These are phyloP conservation scores for Morone saxatilis DNA, from an alignment of 2,113 vertebrate genomes.

Conservation along the genomic window DNA sequence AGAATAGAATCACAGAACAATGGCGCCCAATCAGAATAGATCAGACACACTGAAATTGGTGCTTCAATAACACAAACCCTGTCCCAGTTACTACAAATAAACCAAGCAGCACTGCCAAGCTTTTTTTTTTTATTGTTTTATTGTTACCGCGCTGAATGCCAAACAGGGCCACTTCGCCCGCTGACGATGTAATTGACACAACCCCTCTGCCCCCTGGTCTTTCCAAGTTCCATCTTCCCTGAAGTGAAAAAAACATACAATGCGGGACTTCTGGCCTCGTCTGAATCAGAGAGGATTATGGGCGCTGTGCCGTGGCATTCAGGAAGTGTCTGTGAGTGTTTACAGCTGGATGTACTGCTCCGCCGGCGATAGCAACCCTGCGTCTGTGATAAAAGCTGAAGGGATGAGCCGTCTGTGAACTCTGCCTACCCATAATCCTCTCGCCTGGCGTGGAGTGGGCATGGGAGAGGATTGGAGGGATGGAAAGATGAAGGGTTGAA, in stretches of 20 bases:
- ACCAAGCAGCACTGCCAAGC: not conserved
- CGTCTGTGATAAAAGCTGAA: conserved; percentile 54
- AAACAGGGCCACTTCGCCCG: not conserved
- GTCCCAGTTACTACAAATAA: conserved; percentile 10
- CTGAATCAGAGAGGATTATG: conserved; percentile 57
- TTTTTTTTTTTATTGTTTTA: conserved; percentile 7
- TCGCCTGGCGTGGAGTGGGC: conserved; percentile 35
- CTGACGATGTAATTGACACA: conserved; percentile 26
- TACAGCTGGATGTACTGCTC: conserved; percentile 58
- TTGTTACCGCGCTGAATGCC: not conserved
- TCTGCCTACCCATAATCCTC: conserved; percentile 58
- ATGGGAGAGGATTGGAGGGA: not conserved
- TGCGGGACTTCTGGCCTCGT: conserved; percentile 5
- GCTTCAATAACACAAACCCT: conserved; percentile 2
- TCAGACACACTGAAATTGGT: not conserved
- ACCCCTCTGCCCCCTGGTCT: conserved; percentile 4
- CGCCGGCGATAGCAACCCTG: conserved; percentile 48
- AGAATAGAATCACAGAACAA: conserved; percentile 33
- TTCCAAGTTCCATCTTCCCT: not conserved
- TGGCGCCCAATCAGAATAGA: not conserved
- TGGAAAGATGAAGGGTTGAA: conserved; percentile 40
- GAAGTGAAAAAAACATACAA: conserved; percentile 39
- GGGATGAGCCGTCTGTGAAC: conserved; percentile 60
- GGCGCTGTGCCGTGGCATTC: conserved; percentile 45
- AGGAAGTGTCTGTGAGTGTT: conserved; percentile 44